Base-by-base conservation (phyloP, 1,140 invertebrate genomes). In the Penaeus japonicus region DNA sequence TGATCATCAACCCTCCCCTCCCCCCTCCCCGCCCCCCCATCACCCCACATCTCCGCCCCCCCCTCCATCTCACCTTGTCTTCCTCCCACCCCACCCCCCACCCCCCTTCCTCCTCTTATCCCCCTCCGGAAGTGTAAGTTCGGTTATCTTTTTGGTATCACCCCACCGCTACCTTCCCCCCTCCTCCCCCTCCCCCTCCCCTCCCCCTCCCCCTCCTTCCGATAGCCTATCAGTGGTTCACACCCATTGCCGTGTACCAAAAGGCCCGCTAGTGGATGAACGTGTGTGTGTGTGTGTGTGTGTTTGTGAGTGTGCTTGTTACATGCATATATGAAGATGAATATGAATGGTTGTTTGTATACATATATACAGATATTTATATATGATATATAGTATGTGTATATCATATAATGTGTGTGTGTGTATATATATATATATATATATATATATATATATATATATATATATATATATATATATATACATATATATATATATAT, bases 351-450 rank as follows among this genome's bases (percentile, higher is more conserved):
- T n/a, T n/a, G n/a, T n/a, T n/a, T n/a, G n/a, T n/a, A n/a, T n/a
- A n/a, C n/a, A n/a, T n/a, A n/a, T n/a, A n/a, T n/a, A n/a, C n/a
- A n/a, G n/a, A n/a, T n/a, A n/a, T n/a, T n/a, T n/a, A n/a, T n/a
- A n/a, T n/a, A n/a, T n/a, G n/a, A n/a, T n/a, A n/a, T 81, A 54
- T 81, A 54, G n/a, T 81, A 54, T 81, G 24, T 81, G 47, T 81
- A 54, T 81, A 54, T 57, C 15, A 57, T 30, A 57, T 17, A 30
- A 24, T 57, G 20, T 35, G 27, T 65, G 54, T 83, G 17, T 83
- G 54, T 62, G 22, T 62, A 57, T 59, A 30, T 82, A 18, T 62
- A 24, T 82, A 30, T 59, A 30, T 82, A 57, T 27, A 18, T 32
- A 30, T 82, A 57, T 82, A 30, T 82, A 57, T 62, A 57, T 82